A percentile compares a stretch with the other conserved stretches of the same genome.
Evolutionary conservation across 2,113 vertebrate species (phyloP).

Genomic region (Thermophis baileyi): DNA sequence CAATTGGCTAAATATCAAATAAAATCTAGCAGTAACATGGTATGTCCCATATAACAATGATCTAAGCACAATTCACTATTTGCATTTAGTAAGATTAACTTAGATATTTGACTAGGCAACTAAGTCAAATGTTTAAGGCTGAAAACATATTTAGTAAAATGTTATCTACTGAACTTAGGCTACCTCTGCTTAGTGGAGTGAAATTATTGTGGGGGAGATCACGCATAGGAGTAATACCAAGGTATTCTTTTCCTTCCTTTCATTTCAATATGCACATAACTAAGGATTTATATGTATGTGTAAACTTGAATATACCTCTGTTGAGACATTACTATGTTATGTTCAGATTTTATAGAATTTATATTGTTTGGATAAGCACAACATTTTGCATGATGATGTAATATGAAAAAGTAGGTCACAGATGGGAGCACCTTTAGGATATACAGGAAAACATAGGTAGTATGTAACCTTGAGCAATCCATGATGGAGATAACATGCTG

Average conservation of each 20-base stretch:
- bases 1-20: background rate
- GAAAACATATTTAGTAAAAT: background rate
- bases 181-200: background rate
- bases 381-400: background rate
- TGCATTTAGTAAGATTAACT: background rate
- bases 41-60: background rate
- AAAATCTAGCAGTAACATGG: background rate
- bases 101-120: background rate
- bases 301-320: background rate
- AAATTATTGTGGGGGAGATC: background rate
- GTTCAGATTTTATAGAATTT: background rate
- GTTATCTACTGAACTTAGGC: background rate
- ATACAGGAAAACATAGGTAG: too few relatives aligned
- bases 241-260: background rate
- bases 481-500: background rate
- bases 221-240: background rate
- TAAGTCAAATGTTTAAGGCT: background rate
- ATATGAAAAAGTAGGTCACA: background rate
- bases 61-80: background rate
- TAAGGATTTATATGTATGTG: background rate
- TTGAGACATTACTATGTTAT: background rate
- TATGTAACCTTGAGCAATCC: background rate
- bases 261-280: background rate
- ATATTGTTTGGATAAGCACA: background rate
- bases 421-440: background rate